Evolutionary conservation across 2,888 invertebrate genomes (phyloP).

Genomic region (Steinernema carpocapsae): DNA sequence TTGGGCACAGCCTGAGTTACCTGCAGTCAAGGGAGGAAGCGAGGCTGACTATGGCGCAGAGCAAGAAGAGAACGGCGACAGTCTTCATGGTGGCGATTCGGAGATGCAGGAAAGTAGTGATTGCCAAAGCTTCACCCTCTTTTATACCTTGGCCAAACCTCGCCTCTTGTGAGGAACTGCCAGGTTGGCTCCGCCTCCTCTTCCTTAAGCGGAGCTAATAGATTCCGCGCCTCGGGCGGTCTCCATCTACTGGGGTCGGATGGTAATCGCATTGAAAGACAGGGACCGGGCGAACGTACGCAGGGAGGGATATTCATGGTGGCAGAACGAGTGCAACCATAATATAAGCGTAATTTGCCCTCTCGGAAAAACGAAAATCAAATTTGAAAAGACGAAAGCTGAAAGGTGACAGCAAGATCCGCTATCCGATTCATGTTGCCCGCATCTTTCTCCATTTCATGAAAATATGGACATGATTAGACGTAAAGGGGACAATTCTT

Average conservation of each 20-base stretch:
- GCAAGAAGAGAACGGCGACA: background rate
- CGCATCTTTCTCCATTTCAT: too few species aligned
- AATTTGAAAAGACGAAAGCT: constrained; percentile 10
- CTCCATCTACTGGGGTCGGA: background rate
- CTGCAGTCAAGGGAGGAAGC: constrained; percentile 34
- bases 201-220: constrained; percentile 1
- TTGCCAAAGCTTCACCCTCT: background rate
- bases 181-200: constrained; percentile 27
- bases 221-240: constrained; percentile 7
- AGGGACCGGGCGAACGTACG: background rate
- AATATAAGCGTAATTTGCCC: constrained; percentile 6
- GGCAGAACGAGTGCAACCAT: constrained; percentile 22
- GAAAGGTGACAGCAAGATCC: constrained; percentile 10
- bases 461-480: too few species aligned
- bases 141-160: constrained; percentile 21
- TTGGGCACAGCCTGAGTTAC: background rate
- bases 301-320: background rate
- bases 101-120: background rate
- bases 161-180: background rate
- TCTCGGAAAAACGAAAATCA: constrained; percentile 4
- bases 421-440: background rate
- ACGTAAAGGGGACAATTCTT: too few species aligned
- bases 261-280: constrained; percentile 16
- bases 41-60: constrained; percentile 17
- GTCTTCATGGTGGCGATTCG: constrained; percentile 9